Base-by-base conservation (phyloP, 1,140 invertebrate species). In the Drosophila quadrilineata region DNA sequence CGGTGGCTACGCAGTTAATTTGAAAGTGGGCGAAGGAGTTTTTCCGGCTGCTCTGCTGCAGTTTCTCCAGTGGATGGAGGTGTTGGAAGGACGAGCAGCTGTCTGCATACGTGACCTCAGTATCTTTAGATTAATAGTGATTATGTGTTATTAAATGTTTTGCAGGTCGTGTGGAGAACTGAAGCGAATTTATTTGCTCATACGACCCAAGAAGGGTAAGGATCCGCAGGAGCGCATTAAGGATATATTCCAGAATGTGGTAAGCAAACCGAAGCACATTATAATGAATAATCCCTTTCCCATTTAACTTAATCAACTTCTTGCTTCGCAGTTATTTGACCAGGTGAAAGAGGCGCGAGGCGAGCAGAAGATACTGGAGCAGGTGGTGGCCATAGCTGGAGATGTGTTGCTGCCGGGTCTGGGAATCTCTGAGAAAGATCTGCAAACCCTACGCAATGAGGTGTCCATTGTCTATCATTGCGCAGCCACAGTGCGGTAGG, bases 401-500 rank as follows among this genome's bases (percentile, higher is more conserved):
- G 97, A 99, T 89, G 94, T 97, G 0, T 89, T 92, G 3, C 74
- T 92, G 24, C 91, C 92, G 0, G 93, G 93, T 16, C 90, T 99
- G 17, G 97, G 95, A 2, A 90, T 99, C 2, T 93, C 92, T 5
- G 86, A 92, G 0, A 88, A 92, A n/a, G 95, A 98, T 88, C 90
- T 93, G 40, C 84, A 93, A 53, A 90, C 92, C 10, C 87, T 99
- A 0, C 91, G 91, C 16, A 91, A 95, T 3, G 93, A 94, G 63
- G 93, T 98, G 0, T 91, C 94, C 28, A 93, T 98, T 41, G 94
- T 99, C 0, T 96, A 97, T 82, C 97, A 98, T 82, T 95, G 93
- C 21, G 98, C 98, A 0, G 98, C 98, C 0, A 98, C 97, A 33
- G 95, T 96, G 52, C 86, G 89, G 88, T 89, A 21, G 72, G 70